Base-by-base conservation (phyloP, 2,888 invertebrate genomes). In the Stictocephala bisonia region DNA sequence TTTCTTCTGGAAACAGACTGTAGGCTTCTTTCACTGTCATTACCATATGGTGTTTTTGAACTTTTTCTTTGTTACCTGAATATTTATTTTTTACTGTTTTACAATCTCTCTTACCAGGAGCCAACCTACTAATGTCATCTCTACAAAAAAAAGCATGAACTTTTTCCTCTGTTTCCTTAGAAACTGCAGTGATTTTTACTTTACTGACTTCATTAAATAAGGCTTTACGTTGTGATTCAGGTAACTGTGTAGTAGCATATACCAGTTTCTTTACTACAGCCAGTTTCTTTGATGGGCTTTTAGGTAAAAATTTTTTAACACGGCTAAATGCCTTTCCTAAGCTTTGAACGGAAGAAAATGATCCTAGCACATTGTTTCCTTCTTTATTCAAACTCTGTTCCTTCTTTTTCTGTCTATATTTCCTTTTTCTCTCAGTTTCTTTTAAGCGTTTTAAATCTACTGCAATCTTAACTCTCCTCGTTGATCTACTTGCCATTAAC, bases 221-320 rank as follows among this genome's bases (percentile, higher is more conserved):
- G 24, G 20, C 35, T 64, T 40, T 64, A 64, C 41, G 41, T 41
- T 35, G 35, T 35, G 35, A 41, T 64, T 64, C 41, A 7, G 22
- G 64, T 64, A 64, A 64, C 64, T 64, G 41, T 22, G 41, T 64
- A 64, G 64, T 40, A 64, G 24, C 64, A 64, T 64, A 64, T 18
- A 64, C 64, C 64, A 64, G 41, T 64, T 64, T 64, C 64, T 64
- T 64, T 40, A 64, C 41, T n/a, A 64, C 64, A 64, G 40, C 64
- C 4, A 64, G 41, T 64, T 40, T 64, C 64, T 64, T 64, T 64
- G 41, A 64, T 41, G 64, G 64, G 64, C 64, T 40, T 64, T 64
- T 64, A 64, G 40, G 64, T 40, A 64, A 40, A 41, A 64, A 35
- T 64, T 40, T 64, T 64, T 64, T 41, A 41, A 41, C 22, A 64